phyloP scores from a whole-genome alignment of 2,888 invertebrate genomes.

The Oscheius sp. region DNA sequence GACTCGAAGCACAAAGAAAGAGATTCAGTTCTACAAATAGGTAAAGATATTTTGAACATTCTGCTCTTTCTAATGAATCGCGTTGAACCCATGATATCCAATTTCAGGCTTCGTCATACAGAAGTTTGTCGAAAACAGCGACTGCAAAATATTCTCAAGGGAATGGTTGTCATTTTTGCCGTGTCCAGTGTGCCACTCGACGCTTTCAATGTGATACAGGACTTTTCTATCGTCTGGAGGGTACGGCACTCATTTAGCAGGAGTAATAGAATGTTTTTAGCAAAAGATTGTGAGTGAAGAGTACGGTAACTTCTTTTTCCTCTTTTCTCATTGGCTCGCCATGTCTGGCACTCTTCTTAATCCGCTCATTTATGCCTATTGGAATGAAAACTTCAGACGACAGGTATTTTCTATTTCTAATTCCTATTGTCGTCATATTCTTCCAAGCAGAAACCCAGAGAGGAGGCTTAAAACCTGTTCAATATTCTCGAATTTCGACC shows the following conservation, averaged over 20 bases:
- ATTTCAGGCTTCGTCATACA: constrained; percentile 21
- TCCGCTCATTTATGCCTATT: constrained; percentile 77
- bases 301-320: constrained; percentile 78
- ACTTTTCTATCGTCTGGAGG: constrained; percentile 54
- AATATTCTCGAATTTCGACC: not conserved
- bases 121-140: constrained; percentile 89
- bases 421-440: too few relatives aligned
- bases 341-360: constrained; percentile 95
- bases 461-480: too few relatives aligned
- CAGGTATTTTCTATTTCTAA: constrained; percentile 32
- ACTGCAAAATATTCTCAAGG: constrained; percentile 94
- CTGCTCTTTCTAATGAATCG: too few relatives aligned
- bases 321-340: constrained; percentile 87
- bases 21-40: constrained; percentile 44
- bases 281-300: constrained; percentile 5
- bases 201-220: constrained; percentile 63
- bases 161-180: constrained; percentile 94
- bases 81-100: not conserved
- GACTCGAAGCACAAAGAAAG: constrained; percentile 52
- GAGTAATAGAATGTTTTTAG: not conserved
- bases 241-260: constrained; percentile 39
- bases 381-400: constrained; percentile 61
- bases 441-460: too few relatives aligned
- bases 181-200: constrained; percentile 80
- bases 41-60: not conserved